Base-by-base conservation (phyloP, 1,140 invertebrate species). In the Hyles vespertilio region DNA sequence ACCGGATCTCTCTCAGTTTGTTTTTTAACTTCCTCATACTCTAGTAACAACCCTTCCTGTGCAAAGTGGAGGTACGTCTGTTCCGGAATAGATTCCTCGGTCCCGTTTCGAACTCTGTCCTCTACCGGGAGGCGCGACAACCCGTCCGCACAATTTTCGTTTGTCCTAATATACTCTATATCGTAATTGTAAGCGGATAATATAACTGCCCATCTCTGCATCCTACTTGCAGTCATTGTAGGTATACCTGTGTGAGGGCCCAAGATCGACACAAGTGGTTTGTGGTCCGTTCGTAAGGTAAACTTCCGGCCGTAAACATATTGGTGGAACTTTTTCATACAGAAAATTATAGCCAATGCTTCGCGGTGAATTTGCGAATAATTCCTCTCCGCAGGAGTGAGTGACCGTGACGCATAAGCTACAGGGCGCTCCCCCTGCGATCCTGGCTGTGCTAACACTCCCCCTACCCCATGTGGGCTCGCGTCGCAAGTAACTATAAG, bases 1-100 rank as follows among this genome's bases (percentile, higher is more conserved):
- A 45, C 32, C n/a, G 45, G 34, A 55, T 62, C 58, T 3, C 11
- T 3, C 3, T 8, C 1, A 33, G 62, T 69, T 32, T 59, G n/a
- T 22, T 57, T 34, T 10, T 52, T 62, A 7, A 65, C 53, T n/a
- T 44, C 32, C 64, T 91, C 56, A 49, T 65, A 60, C 49, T 63
- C 56, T 34, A 65, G 43, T 11, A 60, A 53, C 32, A 69, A 52
- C 32, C 36, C 45, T 3, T 60, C 22, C 44, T 51, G 47, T 0
- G n/a, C n/a, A n/a, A n/a, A n/a, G n/a, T n/a, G n/a, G n/a, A n/a
- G n/a, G n/a, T n/a, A n/a, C n/a, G n/a, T 65, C 51, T 69, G 63
- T 46, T 69, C 67, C n/a, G 67, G 63, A 32, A 44, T 48, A 50
- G 40, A 1, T 11, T n/a, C 32, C 1, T 0, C 4, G 5, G 12